Base-by-base conservation (phyloP, 2,113 vertebrate species). In the Otolemur garnettii region DNA sequence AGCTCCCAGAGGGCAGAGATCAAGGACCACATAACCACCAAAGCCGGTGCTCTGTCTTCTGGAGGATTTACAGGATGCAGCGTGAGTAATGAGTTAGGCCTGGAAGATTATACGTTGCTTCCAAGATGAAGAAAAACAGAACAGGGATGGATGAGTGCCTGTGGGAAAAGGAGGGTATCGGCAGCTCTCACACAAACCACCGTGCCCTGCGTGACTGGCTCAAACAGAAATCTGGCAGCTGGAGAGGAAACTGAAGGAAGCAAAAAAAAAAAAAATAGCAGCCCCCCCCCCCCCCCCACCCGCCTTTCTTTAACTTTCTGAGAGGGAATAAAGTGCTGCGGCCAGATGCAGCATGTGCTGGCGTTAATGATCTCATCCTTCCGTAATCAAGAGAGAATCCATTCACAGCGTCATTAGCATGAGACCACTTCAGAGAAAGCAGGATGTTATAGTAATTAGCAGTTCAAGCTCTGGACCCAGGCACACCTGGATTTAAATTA, bases 71-170 rank as follows among this genome's bases (percentile, higher is more conserved):
- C 92, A 97, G 96, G 85, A 80, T 87, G 66, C 80, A 15, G 74
- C 14, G 77, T 91, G 72, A 97, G 68, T 90, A 95, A 95, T 96
- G 85, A 96, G 45, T 82, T 74, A 66, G 81, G 92, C 71, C 93
- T 92, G 89, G 89, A 88, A 96, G 55, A 93, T 90, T 74, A 55
- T n/a, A 91, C 15, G 4, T 94, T 91, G 82, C 82, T 91, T 28
- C 24, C 28, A 42, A 69, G 91, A 83, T 96, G 97, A 97, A 93
- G 94, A 89, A 93, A 98, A 98, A 94, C 94, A 97, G 96, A 97
- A 62, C 88, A 93, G 89, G 64, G 74, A 94, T 95, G 94, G 91
- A 95, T 80, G 80, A 82, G 75, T 87, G 95, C 92, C 96, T 79
- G 0, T 97, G 96, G 94, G 96, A 96, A 97, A 96, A 97, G 88